Evolutionary conservation across 2,797 vertebrate genomes (phyloP), one percentile per base, ranked within the genome.

Genomic region (Anguilla pacifica): DNA sequence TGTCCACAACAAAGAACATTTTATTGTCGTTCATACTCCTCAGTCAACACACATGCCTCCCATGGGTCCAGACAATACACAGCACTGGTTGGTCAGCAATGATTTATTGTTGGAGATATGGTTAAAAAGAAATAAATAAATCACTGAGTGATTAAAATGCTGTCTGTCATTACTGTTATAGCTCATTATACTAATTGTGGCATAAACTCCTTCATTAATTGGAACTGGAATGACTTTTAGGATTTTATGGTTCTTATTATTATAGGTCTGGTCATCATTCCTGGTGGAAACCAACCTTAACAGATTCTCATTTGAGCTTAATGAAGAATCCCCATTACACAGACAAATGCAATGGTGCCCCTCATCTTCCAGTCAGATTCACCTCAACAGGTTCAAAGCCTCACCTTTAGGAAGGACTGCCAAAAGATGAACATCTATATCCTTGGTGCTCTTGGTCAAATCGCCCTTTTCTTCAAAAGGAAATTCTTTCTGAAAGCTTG

Each of bases 341-440:
- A 72, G 70, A 72, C 9, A 35, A 72, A 17, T 2, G 28, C 70
- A 13, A 13, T 4, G 9, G n/a, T 43, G 28, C 74, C 49, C 13
- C 10, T 64, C 1, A 1, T 43, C 10, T 6, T 6, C 25, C 31
- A 35, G 6, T 28, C 1, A 53, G 25, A 4, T 67, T n/a, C 31
- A 79, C 2, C 22, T 51, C 79, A n/a, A 10, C 79, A 39, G 15
- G 77, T 81, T n/a, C 19, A 70, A 46, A 86, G 72, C 25, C 97
- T 86, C 93, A 99, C 98, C 98, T 95, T 97, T 99, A 6, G 98
- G 98, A 92, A 98, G 97, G 57, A 95, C 96, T 90, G 92, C 92
- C 95, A 98, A 94, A 91, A 97, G 92, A 92, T 96, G 96, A 93
- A 95, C 96, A 97, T 98, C 96, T 85, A 97, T 96, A 90, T 97